Evolutionary conservation across 1,140 invertebrate genomes (phyloP).

Genomic region (Bombus waltoni): DNA sequence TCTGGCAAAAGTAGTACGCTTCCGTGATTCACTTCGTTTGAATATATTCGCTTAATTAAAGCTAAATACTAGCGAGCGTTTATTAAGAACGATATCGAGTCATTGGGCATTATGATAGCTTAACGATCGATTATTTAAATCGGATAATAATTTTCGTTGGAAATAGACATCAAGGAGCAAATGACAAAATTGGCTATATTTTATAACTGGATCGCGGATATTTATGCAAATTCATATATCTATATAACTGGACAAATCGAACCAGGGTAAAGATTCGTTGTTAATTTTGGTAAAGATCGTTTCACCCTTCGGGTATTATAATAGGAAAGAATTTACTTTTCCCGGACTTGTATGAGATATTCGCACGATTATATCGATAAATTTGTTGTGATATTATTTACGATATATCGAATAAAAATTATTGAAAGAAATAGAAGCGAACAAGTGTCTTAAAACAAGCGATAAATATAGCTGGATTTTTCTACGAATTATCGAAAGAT

Average conservation of each 20-base stretch:
- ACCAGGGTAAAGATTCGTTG: no score
- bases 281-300: no score
- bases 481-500: not conserved
- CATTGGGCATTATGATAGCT: no score
- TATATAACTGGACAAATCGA: no score
- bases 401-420: no score
- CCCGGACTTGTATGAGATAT: fast-evolving
- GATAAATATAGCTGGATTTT: not conserved
- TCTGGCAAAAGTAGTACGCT: constrained; percentile 21
- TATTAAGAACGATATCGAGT: not conserved
- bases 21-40: constrained; percentile 8
- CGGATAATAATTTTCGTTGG: not conserved
- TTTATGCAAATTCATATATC: no score
- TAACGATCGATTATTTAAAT: not conserved
- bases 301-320: no score
- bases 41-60: constrained; percentile 13
- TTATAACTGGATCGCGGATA: no score
- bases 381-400: no score
- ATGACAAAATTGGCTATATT: not conserved
- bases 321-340: no score
- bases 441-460: not conserved
- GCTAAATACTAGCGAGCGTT: not conserved
- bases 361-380: no score
- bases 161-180: not conserved
- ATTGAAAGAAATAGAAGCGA: not conserved